Evolutionary conservation across 2,888 invertebrate species (phyloP), one percentile per base, ranked within the genome.

Genomic region (Melipona beecheii): DNA sequence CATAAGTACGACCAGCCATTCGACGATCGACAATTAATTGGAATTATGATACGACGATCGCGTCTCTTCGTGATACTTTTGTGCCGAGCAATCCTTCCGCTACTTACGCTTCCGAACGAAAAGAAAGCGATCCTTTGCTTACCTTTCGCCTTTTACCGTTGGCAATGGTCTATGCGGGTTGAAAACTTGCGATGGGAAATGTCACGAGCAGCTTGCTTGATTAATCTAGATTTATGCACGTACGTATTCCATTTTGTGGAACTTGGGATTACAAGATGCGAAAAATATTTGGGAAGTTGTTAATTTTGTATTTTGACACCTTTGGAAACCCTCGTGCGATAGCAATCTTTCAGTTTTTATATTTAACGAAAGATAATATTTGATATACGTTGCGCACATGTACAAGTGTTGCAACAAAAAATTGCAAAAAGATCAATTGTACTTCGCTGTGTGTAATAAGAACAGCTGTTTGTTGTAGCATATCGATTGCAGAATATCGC

Each of bases 141-240:
- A n/a, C 24, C n/a, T 5, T 56, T n/a, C n/a, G 15, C n/a, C n/a
- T 13, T 56, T 56, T n/a, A n/a, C n/a, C n/a, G 15, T n/a, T 19
- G 15, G n/a, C n/a, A 4, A 36, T 1, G 0, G 36, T 36, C 1
- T 36, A 36, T 13, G 0, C n/a, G 5, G n/a, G n/a, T 5, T n/a
- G n/a, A 15, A n/a, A 56, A 2, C 56, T 56, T n/a, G 21, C 11
- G n/a, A 4, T 0, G 21, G 56, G 6, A 2, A 19, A 11, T 43
- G 43, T 2, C n/a, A 13, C n/a, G 21, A 2, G 13, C n/a, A 31
- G n/a, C 5, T 15, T n/a, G 1, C 15, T 56, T n/a, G 21, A n/a
- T n/a, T n/a, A n/a, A n/a, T 15, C 15, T 15, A 15, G n/a, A 56
- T 56, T 56, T n/a, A 15, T 56, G 13, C 15, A 5, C 11, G n/a